Evolutionary conservation across 2,888 invertebrate genomes (phyloP), one percentile per base, ranked within the genome.

Genomic region (Pyrrhosoma nymphula): DNA sequence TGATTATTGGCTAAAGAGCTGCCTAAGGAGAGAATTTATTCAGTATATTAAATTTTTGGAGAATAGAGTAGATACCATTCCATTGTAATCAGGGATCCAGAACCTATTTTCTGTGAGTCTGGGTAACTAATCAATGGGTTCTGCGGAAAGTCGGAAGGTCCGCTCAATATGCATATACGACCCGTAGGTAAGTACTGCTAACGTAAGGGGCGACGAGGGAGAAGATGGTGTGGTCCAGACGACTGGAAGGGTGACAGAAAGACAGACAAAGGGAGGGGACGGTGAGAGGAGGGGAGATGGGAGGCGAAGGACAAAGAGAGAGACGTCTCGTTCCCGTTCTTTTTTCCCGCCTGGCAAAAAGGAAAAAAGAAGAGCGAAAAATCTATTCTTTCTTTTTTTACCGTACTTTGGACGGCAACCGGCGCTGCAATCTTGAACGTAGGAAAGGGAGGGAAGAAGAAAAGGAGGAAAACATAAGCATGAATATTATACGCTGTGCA

Each of bases 371-470:
- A 82, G 35, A 82, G 1, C 35, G 82, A 82, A 82, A 82, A 82
- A 93, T 63, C 47, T 69, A 69, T 47, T 93, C 93, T 63, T 75
- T 63, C 39, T 63, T 63, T 91, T 91, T 91, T 91, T 91, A 63
- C 93, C 82, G 69, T 55, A 26, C n/a, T 89, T 56, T 55, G 56
- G n/a, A 35, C 26, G 93, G 69, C 93, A 69, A 93, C 69, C 93
- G 93, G 93, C 93, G 69, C 75, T 69, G 93, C 93, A 69, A 82
- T 82, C 82, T 82, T 18, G 26, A 18, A 93, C 47, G 39, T 47
- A 75, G 30, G 30, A 35, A 82, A 93, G 69, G 63, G 75, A 75
- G 10, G 60, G 26, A 60, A 16, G 88, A 26, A 16, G 88, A 26
- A 35, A 23, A 26, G 88, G 88, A 88, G 88, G 39, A 0, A 16